phyloP scores from a whole-genome alignment of 2,888 invertebrate species.

The Drosophila nigricruria region DNA sequence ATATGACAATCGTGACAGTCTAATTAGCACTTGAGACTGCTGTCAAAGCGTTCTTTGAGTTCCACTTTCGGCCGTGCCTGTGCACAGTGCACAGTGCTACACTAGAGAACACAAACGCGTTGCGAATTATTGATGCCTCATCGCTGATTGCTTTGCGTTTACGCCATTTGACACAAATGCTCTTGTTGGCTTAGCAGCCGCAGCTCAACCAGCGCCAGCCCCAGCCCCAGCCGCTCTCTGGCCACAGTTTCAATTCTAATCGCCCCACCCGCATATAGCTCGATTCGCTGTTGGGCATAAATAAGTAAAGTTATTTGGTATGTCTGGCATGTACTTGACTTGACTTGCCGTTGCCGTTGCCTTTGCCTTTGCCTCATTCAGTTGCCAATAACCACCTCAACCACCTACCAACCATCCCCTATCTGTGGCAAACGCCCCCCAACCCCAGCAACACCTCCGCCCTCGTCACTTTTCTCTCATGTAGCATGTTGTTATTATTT shows the following conservation, averaged over 20 bases:
- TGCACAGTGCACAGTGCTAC: background rate
- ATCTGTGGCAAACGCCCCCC: background rate
- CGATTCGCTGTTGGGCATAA: slow-evolving; percentile 55
- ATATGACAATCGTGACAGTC: background rate
- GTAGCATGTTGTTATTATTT: slow-evolving; percentile 55
- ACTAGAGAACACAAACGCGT: slow-evolving; percentile 54
- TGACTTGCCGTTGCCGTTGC: background rate
- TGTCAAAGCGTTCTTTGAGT: slow-evolving; percentile 7
- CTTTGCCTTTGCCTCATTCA: slow-evolving; percentile 6
- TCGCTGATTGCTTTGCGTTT: slow-evolving; percentile 77
- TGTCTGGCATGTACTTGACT: slow-evolving; percentile 67
- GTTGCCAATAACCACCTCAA: slow-evolving; percentile 12
- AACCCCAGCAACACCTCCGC: background rate
- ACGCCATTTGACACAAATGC: slow-evolving; percentile 73
- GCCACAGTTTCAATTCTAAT: slow-evolving; percentile 8
- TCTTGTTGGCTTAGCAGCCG: slow-evolving; percentile 33
- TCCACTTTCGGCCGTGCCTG: too few relatives aligned
- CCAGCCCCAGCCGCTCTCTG: background rate
- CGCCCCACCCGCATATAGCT: slow-evolving; percentile 25
- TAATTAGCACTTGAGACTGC: background rate
- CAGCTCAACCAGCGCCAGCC: background rate
- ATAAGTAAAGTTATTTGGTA: slow-evolving; percentile 76
- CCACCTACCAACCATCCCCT: slow-evolving; percentile 2
- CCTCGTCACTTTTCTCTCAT: too few relatives aligned
- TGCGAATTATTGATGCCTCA: slow-evolving; percentile 77